These are phyloP conservation scores for Heterohyrax brucei DNA, from an alignment of 2,797 vertebrate species.

Conservation along the genomic window DNA sequence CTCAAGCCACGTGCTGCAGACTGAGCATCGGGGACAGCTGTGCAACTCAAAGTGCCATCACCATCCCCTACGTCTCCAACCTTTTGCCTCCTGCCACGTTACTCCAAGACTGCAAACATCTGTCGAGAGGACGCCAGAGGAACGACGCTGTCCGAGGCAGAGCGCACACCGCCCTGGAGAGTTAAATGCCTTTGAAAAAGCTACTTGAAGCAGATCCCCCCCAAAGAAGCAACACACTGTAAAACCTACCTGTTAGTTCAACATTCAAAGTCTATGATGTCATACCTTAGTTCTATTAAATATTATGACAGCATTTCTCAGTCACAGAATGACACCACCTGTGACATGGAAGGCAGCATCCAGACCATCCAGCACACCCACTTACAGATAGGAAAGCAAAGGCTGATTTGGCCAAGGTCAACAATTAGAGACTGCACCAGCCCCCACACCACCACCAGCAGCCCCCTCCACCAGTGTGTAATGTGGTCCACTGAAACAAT, in stretches of 20 bases:
- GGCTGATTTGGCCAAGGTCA: neutral
- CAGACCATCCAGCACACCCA: neutral
- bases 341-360: neutral
- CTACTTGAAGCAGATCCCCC: slow-evolving; percentile 89
- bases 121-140: slow-evolving; percentile 86
- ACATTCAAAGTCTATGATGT: slow-evolving; percentile 70
- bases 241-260: slow-evolving; percentile 69
- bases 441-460: accelerated
- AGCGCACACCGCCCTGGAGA: slow-evolving; percentile 90
- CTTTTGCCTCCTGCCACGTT: slow-evolving; percentile 35
- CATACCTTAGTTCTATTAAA: slow-evolving; percentile 2
- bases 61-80: slow-evolving; percentile 65
- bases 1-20: slow-evolving; percentile 38
- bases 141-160: slow-evolving; percentile 88
- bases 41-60: slow-evolving; percentile 52
- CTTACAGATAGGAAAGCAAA: neutral
- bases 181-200: slow-evolving; percentile 92
- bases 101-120: slow-evolving; percentile 87
- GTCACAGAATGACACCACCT: slow-evolving; percentile 3
- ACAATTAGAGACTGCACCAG: neutral
- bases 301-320: slow-evolving; percentile 30
- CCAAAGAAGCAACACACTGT: slow-evolving; percentile 70
- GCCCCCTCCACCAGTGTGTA: no score
- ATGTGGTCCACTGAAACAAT: neutral
- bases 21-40: slow-evolving; percentile 67